Evolutionary conservation across 2,888 invertebrate species (phyloP).

Genomic region (Sinohyriopsis cumingii): DNA sequence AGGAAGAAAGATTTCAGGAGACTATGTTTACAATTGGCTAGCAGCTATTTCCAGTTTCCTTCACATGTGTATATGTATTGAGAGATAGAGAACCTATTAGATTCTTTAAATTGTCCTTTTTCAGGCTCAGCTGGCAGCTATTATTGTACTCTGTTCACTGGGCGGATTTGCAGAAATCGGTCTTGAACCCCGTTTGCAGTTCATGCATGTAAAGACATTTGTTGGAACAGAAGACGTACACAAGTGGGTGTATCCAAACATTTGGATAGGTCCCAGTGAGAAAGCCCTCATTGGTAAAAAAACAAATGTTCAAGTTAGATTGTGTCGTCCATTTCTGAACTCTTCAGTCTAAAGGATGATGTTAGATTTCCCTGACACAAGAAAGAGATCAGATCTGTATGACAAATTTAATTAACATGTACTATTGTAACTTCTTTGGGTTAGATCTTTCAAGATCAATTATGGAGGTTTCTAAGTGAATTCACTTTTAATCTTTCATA

Average conservation of each 20-base stretch:
- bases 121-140: slow-evolving; percentile 47
- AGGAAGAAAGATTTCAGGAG: no score
- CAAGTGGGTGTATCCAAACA: slow-evolving; percentile 52
- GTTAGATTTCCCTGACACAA: no score
- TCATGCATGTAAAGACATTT: slow-evolving; percentile 50
- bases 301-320: no score
- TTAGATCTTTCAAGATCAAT: neutral
- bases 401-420: no score
- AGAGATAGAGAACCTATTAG: neutral
- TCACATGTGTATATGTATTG: neutral
- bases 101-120: slow-evolving; percentile 1
- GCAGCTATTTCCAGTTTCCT: no score
- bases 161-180: slow-evolving; percentile 51
- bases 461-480: neutral
- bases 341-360: no score
- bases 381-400: no score
- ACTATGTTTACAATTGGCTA: no score
- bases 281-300: slow-evolving; percentile 43
- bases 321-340: no score
- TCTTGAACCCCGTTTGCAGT: slow-evolving; percentile 39
- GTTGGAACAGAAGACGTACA: slow-evolving; percentile 56
- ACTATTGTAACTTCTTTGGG: neutral
- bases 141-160: slow-evolving; percentile 35
- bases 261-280: slow-evolving; percentile 60
- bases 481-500: no score